Evolutionary conservation across 2,888 invertebrate species (phyloP).

Genomic region (Hemistola chrysoprasaria): DNA sequence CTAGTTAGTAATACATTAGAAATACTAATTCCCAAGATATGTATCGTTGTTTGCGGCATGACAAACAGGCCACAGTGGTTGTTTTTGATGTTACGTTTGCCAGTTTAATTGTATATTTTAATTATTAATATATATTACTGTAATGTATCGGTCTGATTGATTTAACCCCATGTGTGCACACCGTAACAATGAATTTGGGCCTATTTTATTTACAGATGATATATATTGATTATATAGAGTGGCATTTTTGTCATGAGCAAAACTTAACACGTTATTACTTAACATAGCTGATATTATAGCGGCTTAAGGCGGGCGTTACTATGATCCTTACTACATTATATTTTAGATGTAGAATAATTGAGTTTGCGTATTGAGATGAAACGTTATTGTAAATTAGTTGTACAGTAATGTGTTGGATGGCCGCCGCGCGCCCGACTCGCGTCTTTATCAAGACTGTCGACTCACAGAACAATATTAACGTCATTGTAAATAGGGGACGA

Average conservation of each 20-base stretch:
- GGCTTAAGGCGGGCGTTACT: constrained; percentile 75
- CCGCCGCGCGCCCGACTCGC: constrained; percentile 52
- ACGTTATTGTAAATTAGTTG: constrained; percentile 77
- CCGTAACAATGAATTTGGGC: constrained; percentile 74
- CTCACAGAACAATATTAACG: constrained; percentile 73
- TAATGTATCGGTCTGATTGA: constrained; percentile 57
- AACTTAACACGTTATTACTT: constrained; percentile 66
- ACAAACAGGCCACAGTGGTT: constrained; percentile 60
- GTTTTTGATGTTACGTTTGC: constrained; percentile 49
- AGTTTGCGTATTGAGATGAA: constrained; percentile 78
- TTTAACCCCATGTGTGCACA: constrained; percentile 65
- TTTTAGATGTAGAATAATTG: constrained; percentile 69
- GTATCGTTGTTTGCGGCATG: constrained; percentile 65
- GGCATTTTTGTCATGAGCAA: constrained; percentile 71
- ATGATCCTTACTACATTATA: constrained; percentile 60
- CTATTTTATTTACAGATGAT: constrained; percentile 59
- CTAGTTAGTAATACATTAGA: constrained; percentile 73
- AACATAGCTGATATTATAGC: constrained; percentile 76
- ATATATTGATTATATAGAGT: constrained; percentile 45
- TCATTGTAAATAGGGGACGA: constrained; percentile 78
- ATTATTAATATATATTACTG: constrained; percentile 41
- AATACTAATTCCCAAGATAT: constrained; percentile 69
- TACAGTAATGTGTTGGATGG: constrained; percentile 61
- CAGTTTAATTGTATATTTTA: constrained; percentile 42
- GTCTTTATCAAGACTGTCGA: constrained; percentile 58